Percentiles rank a stretch among this genome's conserved stretches.
Evolutionary conservation across 2,888 invertebrate species (phyloP).

Genomic region (Piscicola geometra): DNA sequence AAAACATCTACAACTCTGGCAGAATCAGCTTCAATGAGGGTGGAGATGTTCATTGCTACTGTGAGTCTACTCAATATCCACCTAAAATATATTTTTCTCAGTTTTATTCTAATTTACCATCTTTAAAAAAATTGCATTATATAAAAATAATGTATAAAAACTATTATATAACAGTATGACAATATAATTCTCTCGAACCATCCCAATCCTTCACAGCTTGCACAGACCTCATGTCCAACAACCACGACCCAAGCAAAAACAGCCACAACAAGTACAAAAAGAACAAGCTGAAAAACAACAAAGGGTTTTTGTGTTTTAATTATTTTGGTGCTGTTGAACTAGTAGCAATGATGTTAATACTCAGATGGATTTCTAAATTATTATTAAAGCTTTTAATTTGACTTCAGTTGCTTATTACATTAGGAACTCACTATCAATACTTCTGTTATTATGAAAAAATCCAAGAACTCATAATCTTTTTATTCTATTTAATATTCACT

Average conservation of each 20-base stretch:
- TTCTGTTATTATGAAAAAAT: no score
- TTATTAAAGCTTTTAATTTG: no score
- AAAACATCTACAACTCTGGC: not conserved
- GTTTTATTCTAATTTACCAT: not conserved
- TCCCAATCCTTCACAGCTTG: not conserved
- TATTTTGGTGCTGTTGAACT: no score
- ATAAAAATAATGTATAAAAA: no score
- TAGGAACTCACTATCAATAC: no score
- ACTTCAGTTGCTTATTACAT: no score
- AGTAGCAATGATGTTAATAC: no score
- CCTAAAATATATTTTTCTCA: not conserved
- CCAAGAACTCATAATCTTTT: no score
- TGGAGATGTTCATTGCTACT: not conserved
- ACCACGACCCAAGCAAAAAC: not conserved
- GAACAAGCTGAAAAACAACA: not conserved
- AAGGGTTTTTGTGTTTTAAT: conserved; percentile 2
- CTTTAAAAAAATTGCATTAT: no score
- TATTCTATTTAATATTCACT: not conserved
- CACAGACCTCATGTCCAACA: not conserved
- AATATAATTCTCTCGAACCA: no score
- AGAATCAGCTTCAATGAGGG: not conserved
- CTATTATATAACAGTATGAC: no score
- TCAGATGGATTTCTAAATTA: no score
- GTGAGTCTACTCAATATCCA: not conserved
- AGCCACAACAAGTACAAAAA: not conserved